Base-by-base conservation (phyloP, 2,888 invertebrate species). In the Drosophila diplacantha region DNA sequence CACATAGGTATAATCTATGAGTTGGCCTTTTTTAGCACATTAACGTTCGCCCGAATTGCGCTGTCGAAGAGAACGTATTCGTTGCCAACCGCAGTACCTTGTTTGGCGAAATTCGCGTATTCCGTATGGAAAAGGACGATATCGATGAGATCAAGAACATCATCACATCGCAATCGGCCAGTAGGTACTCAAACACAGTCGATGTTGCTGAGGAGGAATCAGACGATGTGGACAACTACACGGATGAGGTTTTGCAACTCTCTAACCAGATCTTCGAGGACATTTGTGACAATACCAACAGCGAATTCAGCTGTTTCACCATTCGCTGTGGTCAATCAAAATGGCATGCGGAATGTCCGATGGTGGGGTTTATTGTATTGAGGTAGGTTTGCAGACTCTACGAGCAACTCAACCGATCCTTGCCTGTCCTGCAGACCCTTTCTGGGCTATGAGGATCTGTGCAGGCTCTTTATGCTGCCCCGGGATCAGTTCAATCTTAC, bases 31-130 rank as follows among this genome's bases (percentile, higher is more conserved):
- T 14, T 0, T 16, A 87, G 87, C 83, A 73, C 5, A 69, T 84
- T 0, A 41, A 65, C 2, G 77, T 81, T 35, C 85, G 86, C 0
- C 82, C 85, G 0, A 74, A 69, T 16, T 73, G 76, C 35, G 47
- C 41, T 22, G 65, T 80, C 1, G 44, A 70, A 5, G 81, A 85
- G 14, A 70, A 73, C 9, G 34, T 87, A 0, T 87, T 72, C n/a
- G 73, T 87, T 3, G 74, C 83, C 0, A 85, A 87, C 72, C 86
- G 85, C 9, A 75, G 78, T 32, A 78, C 83, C 1, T 59, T 87
- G 8, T 75, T 64, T 55, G 79, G 83, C 0, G 82, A 87, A 3
- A 60, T 87, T 0, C 70, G 59, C 12, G 26, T 87, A 0, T 53
- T 55, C n/a, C 60, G 46, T 0, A 12, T 78, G n/a, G 51, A 63